Evolutionary conservation across 2,888 invertebrate species (phyloP), one percentile per base, ranked within the genome.

Genomic region (Pandemis cinnamomeana): DNA sequence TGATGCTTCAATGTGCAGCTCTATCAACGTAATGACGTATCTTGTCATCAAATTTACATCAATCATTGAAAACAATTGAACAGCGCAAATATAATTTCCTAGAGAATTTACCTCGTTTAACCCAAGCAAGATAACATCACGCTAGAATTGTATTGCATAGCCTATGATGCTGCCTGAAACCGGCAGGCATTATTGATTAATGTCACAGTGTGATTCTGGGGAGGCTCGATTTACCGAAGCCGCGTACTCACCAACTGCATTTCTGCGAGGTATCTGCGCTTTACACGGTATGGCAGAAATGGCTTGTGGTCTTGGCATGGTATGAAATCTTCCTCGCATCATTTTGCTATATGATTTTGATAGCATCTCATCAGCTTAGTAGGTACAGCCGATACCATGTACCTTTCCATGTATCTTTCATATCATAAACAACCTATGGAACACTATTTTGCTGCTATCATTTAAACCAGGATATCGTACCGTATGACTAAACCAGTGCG

Each of bases 201-300:
- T 79, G 80, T 78, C 75, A 74, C 76, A 78, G 76, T 80, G 80
- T 83, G 82, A 82, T 82, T 83, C 80, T 78, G 72, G 78, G 78
- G 81, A 10, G 51, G 69, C 64, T 73, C 51, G 48, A 64, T 41
- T 64, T 44, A 48, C 72, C 63, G 58, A 69, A 64, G 48, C 68
- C 10, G 46, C 48, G 63, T 63, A 13, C 48, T 46, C 68, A 72
- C 27, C 58, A 67, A 67, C 27, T 60, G 42, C 27, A 36, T 10
- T n/a, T 41, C 36, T 46, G 10, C 10, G 58, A 27, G 27, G 27
- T 15, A 15, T 55, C 53, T 20, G 3, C 7, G 51, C 7, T n/a
- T n/a, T 3, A 55, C 7, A 7, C 7, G n/a, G 51, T n/a, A 51
- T n/a, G 11, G 11, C 11, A 11, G 11, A 46, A 46, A 4, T 46